Conservation (phyloP, 2,888 invertebrate species). For the Mythimna lalbum region DNA sequence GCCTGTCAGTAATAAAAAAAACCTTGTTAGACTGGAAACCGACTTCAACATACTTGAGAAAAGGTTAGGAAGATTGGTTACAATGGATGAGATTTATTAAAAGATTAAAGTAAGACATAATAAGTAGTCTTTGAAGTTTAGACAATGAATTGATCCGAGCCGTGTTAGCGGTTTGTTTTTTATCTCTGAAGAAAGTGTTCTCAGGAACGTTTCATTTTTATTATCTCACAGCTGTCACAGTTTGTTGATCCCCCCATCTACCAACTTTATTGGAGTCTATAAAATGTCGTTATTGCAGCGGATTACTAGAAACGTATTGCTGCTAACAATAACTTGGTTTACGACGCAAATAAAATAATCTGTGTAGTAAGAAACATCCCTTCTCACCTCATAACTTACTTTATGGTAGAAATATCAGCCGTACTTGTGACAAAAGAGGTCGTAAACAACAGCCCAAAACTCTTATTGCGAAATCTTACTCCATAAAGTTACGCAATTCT, state of each 20-base stretch:
- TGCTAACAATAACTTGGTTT: conserved; percentile 48
- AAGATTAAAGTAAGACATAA: conserved; percentile 16
- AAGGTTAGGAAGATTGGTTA: not conserved
- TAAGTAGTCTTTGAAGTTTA: conserved; percentile 6
- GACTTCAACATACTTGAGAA: not conserved
- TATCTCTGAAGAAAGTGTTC: conserved; percentile 25
- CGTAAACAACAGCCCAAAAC: conserved; percentile 35
- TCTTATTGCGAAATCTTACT: conserved; percentile 24
- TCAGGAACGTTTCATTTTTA: conserved; percentile 32
- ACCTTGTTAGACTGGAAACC: not conserved
- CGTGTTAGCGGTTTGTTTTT: conserved; percentile 10
- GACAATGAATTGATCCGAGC: conserved; percentile 17
- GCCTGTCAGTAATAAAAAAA: too few relatives aligned
- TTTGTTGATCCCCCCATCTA: conserved; percentile 24
- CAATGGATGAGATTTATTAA: conserved; percentile 1
- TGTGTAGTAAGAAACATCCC: conserved; percentile 32
- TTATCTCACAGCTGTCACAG: conserved; percentile 17
- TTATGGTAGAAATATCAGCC: conserved; percentile 37
- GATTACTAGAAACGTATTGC: conserved; percentile 22
- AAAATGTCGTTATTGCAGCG: conserved; percentile 27
- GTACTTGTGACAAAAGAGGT: conserved; percentile 17
- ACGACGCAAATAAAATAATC: conserved; percentile 48
- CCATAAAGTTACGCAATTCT: conserved; percentile 27
- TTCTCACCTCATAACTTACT: conserved; percentile 42
- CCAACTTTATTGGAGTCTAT: conserved; percentile 35